phyloP scores from a whole-genome alignment of 2,888 invertebrate species.

The Nephrocerus scutellatus region DNA sequence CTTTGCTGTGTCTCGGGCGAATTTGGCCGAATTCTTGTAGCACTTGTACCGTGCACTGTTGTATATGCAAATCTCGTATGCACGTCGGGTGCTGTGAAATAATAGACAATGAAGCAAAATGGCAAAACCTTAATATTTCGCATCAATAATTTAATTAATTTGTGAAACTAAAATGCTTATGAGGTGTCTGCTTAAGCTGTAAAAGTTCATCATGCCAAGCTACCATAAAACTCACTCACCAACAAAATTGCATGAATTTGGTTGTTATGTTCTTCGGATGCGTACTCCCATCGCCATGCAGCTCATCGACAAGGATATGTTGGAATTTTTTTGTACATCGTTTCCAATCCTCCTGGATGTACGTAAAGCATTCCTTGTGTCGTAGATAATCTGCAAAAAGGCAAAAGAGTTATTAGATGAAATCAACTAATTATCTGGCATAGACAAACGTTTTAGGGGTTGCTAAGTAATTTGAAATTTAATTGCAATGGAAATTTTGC shows the following conservation, averaged over 20 bases:
- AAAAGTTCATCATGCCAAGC: too few relatives aligned
- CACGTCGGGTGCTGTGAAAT: constrained; percentile 40
- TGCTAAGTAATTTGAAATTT: too few relatives aligned
- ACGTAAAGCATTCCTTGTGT: constrained; percentile 43
- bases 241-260: constrained; percentile 46
- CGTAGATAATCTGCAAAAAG: constrained; percentile 38
- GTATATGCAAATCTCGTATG: constrained; percentile 46
- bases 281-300: constrained; percentile 26
- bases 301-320: constrained; percentile 38
- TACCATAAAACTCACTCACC: constrained; percentile 30
- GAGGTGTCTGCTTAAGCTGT: too few relatives aligned
- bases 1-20: constrained; percentile 43
- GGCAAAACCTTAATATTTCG: too few relatives aligned
- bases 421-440: too few relatives aligned
- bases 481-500: too few relatives aligned
- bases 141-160: too few relatives aligned
- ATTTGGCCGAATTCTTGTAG: constrained; percentile 41
- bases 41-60: constrained; percentile 46
- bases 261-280: constrained; percentile 34
- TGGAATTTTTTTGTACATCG: constrained; percentile 40
- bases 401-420: too few relatives aligned
- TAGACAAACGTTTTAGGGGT: too few relatives aligned
- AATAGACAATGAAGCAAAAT: background rate
- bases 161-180: too few relatives aligned
- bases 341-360: constrained; percentile 45